Evolutionary conservation across 2,113 vertebrate genomes (phyloP).

Genomic region (Fregata magnificens): DNA sequence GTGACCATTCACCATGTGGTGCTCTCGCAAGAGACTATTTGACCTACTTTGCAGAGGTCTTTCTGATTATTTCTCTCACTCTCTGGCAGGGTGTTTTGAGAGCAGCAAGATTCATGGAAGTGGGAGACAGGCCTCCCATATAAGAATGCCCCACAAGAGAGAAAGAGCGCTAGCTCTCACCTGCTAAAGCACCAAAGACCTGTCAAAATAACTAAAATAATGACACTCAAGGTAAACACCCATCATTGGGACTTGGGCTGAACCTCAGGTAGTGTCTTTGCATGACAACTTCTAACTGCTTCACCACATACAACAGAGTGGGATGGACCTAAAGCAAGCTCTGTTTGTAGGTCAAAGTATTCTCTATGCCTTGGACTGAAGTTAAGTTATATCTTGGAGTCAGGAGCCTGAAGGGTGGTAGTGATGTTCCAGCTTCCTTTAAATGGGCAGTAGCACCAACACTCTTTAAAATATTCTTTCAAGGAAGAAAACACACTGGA

Average conservation of each 20-base stretch:
- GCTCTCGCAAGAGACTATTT: neutral
- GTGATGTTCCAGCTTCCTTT: neutral
- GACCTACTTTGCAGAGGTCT: neutral
- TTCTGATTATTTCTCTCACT: neutral
- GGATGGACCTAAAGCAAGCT: neutral
- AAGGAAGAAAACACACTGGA: neutral
- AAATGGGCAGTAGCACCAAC: neutral
- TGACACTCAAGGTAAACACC: neutral
- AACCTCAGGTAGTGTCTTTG: neutral
- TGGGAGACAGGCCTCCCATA: neutral
- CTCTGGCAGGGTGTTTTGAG: neutral
- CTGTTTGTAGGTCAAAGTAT: neutral
- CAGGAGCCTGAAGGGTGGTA: neutral
- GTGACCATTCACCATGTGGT: neutral
- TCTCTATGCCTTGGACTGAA: neutral
- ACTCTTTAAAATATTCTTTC: neutral
- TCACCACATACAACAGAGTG: neutral
- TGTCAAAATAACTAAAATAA: neutral
- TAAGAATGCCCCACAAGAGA: fast-evolving
- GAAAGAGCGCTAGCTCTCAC: neutral
- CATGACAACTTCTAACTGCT: neutral
- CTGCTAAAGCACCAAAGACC: neutral
- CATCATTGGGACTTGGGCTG: neutral
- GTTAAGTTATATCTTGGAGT: neutral
- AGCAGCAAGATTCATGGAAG: neutral